phyloP scores from a whole-genome alignment of 2,113 vertebrate species.

The Petromus typicus region DNA sequence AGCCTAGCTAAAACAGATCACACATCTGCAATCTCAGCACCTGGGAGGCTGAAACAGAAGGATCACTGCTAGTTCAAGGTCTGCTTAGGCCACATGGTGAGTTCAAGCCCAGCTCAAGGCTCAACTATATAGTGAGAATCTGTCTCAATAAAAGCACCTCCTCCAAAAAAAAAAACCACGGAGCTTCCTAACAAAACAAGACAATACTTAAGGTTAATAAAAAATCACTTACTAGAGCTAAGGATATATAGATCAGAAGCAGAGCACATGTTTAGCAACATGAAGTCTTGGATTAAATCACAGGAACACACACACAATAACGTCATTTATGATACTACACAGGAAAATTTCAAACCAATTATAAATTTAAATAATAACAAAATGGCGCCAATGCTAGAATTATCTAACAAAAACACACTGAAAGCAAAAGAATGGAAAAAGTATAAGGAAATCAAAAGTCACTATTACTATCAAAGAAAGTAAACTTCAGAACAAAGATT shows the following conservation, averaged over 20 bases:
- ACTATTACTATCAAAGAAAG: not conserved
- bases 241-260: not conserved
- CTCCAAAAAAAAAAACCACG: not conserved
- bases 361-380: not conserved
- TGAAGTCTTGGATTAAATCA: too few species aligned
- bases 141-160: too few species aligned
- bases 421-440: not conserved
- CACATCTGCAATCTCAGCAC: too few species aligned
- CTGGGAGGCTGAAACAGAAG: too few species aligned
- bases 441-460: not conserved
- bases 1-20: too few species aligned
- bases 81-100: too few species aligned
- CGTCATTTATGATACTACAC: not conserved
- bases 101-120: too few species aligned
- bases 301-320: not conserved
- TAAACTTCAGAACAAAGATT: not conserved
- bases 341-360: not conserved
- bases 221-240: not conserved
- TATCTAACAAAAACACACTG: too few species aligned
- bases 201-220: not conserved
- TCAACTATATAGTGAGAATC: too few species aligned
- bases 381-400: not conserved
- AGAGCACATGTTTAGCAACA: not conserved
- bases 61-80: too few species aligned
- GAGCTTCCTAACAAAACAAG: constrained; percentile 1